phyloP scores from a whole-genome alignment of 2,888 invertebrate species.

The Drosophila borealis region DNA sequence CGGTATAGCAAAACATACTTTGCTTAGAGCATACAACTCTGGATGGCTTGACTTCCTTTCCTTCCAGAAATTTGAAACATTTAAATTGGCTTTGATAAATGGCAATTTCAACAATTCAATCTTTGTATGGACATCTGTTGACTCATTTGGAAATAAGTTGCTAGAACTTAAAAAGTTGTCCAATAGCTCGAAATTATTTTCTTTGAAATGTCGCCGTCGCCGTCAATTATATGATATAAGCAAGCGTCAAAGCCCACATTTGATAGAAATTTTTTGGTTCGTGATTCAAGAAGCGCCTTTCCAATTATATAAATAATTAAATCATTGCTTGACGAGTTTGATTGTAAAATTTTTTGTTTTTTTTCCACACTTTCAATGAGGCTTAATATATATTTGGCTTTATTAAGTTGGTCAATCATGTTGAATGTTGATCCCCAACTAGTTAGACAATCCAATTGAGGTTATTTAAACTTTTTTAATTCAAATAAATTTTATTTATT shows the following conservation, averaged over 20 bases:
- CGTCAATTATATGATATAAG: slow-evolving; percentile 10
- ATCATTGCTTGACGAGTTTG: slow-evolving; percentile 11
- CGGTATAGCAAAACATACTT: slow-evolving; percentile 26
- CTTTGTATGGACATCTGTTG: slow-evolving; percentile 17
- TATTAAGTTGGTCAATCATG: slow-evolving; percentile 15
- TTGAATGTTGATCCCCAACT: slow-evolving; percentile 26
- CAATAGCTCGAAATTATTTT: slow-evolving; percentile 12
- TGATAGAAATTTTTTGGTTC: slow-evolving; percentile 11
- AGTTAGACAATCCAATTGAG: slow-evolving; percentile 27
- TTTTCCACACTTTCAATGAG: slow-evolving; percentile 13
- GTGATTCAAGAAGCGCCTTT: slow-evolving; percentile 6
- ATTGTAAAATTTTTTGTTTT: too few species aligned
- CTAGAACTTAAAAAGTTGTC: slow-evolving; percentile 16
- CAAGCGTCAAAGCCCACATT: slow-evolving; percentile 8
- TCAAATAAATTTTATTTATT: too few species aligned
- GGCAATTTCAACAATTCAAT: slow-evolving; percentile 23
- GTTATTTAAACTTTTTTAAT: slow-evolving; percentile 11
- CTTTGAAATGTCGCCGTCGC: slow-evolving; percentile 2
- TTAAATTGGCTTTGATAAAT: slow-evolving; percentile 4
- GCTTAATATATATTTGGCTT: neutral
- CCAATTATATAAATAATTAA: slow-evolving; percentile 11
- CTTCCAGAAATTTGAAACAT: slow-evolving; percentile 21
- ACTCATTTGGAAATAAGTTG: slow-evolving; percentile 18
- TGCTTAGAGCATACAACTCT: slow-evolving; percentile 25
- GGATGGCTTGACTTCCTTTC: slow-evolving; percentile 1